These are phyloP conservation scores for Andrena bucephala DNA, from an alignment of 2,888 invertebrate species.

Conservation along the genomic window DNA sequence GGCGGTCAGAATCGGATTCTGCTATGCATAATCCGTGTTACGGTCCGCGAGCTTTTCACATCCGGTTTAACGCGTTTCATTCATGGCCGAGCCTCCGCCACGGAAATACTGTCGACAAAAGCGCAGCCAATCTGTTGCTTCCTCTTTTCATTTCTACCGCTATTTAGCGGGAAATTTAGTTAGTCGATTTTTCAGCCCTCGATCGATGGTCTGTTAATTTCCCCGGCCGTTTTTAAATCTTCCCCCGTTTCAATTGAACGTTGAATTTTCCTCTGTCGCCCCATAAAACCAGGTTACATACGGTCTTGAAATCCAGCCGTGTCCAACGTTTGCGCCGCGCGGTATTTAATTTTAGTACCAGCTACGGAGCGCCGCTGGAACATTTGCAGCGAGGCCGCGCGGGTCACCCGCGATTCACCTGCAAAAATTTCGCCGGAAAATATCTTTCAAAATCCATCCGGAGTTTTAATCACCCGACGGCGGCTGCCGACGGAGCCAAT, in stretches of 20 bases:
- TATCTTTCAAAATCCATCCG: slow-evolving; percentile 42
- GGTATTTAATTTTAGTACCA: slow-evolving; percentile 24
- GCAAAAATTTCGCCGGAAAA: slow-evolving; percentile 6
- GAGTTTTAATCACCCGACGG: slow-evolving; percentile 30
- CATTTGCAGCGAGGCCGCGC: background rate
- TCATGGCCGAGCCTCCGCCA: slow-evolving; percentile 32
- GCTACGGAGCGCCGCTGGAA: background rate
- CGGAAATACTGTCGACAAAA: slow-evolving; percentile 49
- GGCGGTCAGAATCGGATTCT: slow-evolving; percentile 32
- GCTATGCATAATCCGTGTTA: slow-evolving; percentile 56
- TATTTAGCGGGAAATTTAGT: background rate
- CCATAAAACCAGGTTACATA: background rate
- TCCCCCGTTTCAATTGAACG: background rate
- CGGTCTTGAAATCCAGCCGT: background rate
- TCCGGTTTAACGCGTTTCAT: slow-evolving; percentile 59
- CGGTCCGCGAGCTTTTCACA: slow-evolving; percentile 57
- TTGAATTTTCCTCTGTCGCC: background rate
- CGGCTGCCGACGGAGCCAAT: slow-evolving; percentile 19
- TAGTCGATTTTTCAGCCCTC: background rate
- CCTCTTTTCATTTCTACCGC: slow-evolving; percentile 41
- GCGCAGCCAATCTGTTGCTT: slow-evolving; percentile 63
- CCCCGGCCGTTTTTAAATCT: background rate
- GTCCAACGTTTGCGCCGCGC: background rate
- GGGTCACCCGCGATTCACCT: background rate
- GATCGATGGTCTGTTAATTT: background rate